These are phyloP conservation scores for Pycnonotus jocosus DNA, from an alignment of 2,113 vertebrate genomes.

Conservation along the genomic window DNA sequence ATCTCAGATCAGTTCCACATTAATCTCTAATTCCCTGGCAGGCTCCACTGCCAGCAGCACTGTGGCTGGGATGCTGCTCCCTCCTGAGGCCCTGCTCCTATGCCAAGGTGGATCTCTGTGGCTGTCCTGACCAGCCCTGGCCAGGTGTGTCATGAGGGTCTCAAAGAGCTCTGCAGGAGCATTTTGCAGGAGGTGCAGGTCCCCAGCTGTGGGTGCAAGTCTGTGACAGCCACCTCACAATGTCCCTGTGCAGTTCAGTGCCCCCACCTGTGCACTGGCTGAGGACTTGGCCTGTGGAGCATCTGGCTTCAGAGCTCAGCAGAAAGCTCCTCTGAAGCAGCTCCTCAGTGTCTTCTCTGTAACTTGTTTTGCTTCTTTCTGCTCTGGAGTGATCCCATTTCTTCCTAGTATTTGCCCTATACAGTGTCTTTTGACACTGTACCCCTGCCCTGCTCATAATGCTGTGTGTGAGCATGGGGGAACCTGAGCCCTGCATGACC, in stretches of 20 bases:
- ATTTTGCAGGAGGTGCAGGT: neutral
- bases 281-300: neutral
- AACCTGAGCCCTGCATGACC: rapidly evolving
- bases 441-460: neutral
- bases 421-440: neutral
- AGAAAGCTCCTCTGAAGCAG: neutral
- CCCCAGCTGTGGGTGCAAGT: no score
- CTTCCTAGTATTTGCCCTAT: neutral
- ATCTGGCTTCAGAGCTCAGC: neutral
- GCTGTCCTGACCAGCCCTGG: neutral
- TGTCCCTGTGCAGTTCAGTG: neutral
- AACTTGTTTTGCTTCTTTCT: neutral
- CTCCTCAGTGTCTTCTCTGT: neutral
- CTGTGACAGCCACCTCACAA: neutral
- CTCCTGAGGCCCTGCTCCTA: neutral
- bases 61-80: neutral
- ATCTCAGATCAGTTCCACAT: conserved; percentile 52
- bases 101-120: neutral
- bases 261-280: neutral
- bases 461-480: rapidly evolving
- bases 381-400: neutral
- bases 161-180: neutral
- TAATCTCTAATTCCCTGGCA: conserved; percentile 38
- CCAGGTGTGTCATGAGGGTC: neutral
- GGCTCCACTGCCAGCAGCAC: neutral